A percentile compares a stretch with the other conserved stretches of the same genome.
These are phyloP conservation scores for Odontothrips loti DNA, from an alignment of 2,888 invertebrate genomes.

Conservation along the genomic window DNA sequence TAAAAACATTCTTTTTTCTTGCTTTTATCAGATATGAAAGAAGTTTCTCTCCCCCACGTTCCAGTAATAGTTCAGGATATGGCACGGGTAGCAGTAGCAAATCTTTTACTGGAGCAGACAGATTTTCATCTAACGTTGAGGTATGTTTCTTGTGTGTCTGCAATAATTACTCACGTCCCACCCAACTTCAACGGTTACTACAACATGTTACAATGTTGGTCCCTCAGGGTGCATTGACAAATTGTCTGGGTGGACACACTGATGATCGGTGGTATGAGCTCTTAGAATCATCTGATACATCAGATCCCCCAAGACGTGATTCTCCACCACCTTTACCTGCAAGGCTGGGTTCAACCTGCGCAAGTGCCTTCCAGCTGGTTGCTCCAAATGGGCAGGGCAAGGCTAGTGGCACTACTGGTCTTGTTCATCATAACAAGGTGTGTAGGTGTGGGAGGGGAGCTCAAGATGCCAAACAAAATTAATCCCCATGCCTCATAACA, in stretches of 20 bases:
- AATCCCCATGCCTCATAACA: no score
- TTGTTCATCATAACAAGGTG: conserved; percentile 11
- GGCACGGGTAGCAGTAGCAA: conserved; percentile 64
- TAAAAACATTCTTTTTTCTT: neutral
- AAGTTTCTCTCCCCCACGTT: conserved; percentile 71
- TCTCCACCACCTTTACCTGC: conserved; percentile 52
- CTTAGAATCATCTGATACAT: conserved; percentile 48
- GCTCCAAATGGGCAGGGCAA: conserved; percentile 32
- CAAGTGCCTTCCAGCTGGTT: conserved; percentile 39
- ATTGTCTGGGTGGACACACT: conserved; percentile 60
- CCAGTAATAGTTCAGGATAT: conserved; percentile 78
- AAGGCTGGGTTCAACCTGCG: conserved; percentile 41
- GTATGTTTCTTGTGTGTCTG: conserved; percentile 41
- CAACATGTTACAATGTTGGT: neutral
- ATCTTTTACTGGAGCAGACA: conserved; percentile 47
- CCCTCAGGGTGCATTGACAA: conserved; percentile 56
- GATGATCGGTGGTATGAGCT: conserved; percentile 60
- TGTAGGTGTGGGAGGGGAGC: conserved; percentile 7
- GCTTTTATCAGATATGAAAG: conserved; percentile 56
- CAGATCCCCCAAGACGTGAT: conserved; percentile 35
- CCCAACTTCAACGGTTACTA: neutral
- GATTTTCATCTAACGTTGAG: conserved; percentile 48
- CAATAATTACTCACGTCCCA: neutral
- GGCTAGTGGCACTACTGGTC: neutral
- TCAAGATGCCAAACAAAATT: no score